Evolutionary conservation across 2,888 invertebrate species (phyloP).

Genomic region (Mechanitis messenoides): DNA sequence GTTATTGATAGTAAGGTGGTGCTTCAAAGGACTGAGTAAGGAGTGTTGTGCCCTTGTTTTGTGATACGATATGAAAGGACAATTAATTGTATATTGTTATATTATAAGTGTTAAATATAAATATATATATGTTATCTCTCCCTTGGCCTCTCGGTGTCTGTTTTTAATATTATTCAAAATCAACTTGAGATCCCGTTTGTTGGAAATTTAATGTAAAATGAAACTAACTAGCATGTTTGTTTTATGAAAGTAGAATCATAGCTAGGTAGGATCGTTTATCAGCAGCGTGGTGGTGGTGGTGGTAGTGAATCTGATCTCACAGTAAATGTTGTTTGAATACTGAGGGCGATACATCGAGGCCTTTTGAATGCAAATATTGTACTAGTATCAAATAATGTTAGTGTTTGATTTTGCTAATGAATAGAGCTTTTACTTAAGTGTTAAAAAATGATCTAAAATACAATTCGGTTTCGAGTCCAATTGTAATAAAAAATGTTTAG

Average conservation of each 20-base stretch:
- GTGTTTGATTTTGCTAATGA: conserved; percentile 47
- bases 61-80: conserved; percentile 56
- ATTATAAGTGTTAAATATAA: conserved; percentile 67
- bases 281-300: conserved; percentile 44
- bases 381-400: conserved; percentile 53
- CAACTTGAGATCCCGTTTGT: conserved; percentile 40
- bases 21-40: conserved; percentile 38
- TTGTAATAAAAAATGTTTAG: conserved; percentile 54
- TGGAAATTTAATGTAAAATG: conserved; percentile 10
- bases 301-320: conserved; percentile 65
- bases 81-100: conserved; percentile 58
- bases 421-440: conserved; percentile 57
- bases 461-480: conserved; percentile 60
- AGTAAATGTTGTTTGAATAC: conserved; percentile 46
- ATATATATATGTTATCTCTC: conserved; percentile 56
- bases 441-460: conserved; percentile 46
- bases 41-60: conserved; percentile 59
- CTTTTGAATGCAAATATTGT: conserved; percentile 42
- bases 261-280: conserved; percentile 33
- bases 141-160: conserved; percentile 56
- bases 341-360: conserved; percentile 56
- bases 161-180: conserved; percentile 72
- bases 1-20: conserved; percentile 29
- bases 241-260: conserved; percentile 35
- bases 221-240: conserved; percentile 32